phyloP scores from a whole-genome alignment of 2,113 vertebrate genomes.

The Myiagra hebetior region DNA sequence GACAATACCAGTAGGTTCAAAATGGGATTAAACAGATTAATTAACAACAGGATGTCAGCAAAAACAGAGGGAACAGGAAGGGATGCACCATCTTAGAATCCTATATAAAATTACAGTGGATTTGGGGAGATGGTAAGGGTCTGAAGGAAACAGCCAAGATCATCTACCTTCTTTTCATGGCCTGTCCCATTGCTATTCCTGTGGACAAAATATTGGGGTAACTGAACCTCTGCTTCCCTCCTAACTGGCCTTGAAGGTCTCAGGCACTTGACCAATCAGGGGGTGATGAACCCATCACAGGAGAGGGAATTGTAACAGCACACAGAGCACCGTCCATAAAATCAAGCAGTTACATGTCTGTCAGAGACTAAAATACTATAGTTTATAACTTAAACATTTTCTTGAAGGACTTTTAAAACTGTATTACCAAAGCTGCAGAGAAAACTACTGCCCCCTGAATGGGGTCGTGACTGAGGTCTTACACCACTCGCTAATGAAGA shows the following conservation, averaged over 20 bases:
- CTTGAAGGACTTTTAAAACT: no score
- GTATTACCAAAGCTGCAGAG: no score
- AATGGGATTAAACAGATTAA: background rate
- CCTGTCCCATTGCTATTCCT: background rate
- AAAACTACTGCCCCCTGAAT: no score
- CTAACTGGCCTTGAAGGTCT: background rate
- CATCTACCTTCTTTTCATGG: background rate
- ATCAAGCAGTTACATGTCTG: background rate
- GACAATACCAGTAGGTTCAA: background rate
- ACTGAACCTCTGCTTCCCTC: background rate
- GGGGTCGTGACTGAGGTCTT: no score
- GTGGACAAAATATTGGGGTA: background rate
- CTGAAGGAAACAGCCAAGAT: background rate
- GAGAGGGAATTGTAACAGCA: background rate
- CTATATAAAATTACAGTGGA: background rate
- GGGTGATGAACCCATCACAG: background rate
- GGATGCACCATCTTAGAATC: background rate
- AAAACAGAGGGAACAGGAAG: background rate
- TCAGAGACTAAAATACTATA: no score
- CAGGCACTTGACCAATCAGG: rapidly evolving
- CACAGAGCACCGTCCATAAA: background rate
- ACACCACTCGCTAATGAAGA: no score
- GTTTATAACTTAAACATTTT: no score
- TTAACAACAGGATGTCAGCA: background rate
- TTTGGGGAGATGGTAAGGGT: background rate